Evolutionary conservation across 2,888 invertebrate species (phyloP).

Genomic region (Leptopilina syphax): DNA sequence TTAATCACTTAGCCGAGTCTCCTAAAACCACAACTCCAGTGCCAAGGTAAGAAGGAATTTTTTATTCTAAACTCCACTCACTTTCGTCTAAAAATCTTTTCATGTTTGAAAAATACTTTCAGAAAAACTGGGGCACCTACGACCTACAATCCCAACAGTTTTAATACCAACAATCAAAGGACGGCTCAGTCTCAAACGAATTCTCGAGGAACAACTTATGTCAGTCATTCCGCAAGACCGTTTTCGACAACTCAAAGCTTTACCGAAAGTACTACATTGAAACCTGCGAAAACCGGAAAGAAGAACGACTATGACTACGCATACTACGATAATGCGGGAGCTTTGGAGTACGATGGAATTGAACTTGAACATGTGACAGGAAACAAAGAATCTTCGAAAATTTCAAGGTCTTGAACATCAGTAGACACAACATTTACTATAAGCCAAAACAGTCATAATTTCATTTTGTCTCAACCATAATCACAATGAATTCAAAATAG

Average conservation of each 20-base stretch:
- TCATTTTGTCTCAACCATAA: constrained; percentile 31
- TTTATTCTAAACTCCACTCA: constrained; percentile 18
- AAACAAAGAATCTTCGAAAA: constrained; percentile 72
- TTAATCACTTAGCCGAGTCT: constrained; percentile 73
- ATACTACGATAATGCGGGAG: constrained; percentile 85
- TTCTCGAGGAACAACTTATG: constrained; percentile 72
- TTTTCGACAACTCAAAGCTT: constrained; percentile 70
- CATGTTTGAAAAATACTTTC: constrained; percentile 31
- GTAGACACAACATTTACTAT: background rate
- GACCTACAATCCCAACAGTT: constrained; percentile 69
- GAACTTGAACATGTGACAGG: constrained; percentile 73
- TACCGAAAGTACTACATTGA: constrained; percentile 70
- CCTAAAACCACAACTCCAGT: constrained; percentile 71
- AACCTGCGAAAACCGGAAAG: constrained; percentile 74
- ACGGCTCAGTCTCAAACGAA: constrained; percentile 67
- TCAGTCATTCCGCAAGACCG: constrained; percentile 73
- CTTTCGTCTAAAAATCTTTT: constrained; percentile 1
- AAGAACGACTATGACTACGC: constrained; percentile 89
- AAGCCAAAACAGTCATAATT: constrained; percentile 16
- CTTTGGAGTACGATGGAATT: constrained; percentile 77
- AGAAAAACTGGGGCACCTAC: constrained; percentile 68
- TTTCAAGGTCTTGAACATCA: constrained; percentile 52
- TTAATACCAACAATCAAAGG: constrained; percentile 65
- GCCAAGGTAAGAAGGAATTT: constrained; percentile 62
- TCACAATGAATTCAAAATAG: background rate